Evolutionary conservation across 1,140 invertebrate genomes (phyloP).

Genomic region (Brachionus manjavacas): DNA sequence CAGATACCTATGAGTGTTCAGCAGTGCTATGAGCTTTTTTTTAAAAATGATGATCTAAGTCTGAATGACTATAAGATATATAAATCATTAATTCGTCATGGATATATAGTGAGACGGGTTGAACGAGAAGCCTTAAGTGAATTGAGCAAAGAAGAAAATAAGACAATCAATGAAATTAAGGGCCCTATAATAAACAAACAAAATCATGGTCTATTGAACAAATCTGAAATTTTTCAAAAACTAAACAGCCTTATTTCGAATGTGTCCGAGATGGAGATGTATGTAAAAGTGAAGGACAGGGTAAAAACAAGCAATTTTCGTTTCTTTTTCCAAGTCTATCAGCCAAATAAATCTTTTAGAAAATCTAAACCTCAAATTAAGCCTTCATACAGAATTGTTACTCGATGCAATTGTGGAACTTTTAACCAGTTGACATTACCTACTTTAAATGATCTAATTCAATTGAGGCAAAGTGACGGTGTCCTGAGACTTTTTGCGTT

Average conservation of each 20-base stretch:
- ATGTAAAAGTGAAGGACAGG: background rate
- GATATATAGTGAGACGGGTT: slow-evolving; percentile 11
- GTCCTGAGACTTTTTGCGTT: background rate
- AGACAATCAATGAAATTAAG: background rate
- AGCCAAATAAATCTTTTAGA: background rate
- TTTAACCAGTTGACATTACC: background rate
- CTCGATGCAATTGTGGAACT: background rate
- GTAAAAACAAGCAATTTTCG: background rate
- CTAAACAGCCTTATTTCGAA: background rate
- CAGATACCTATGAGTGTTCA: background rate
- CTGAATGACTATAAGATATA: slow-evolving; percentile 21
- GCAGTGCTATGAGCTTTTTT: slow-evolving; percentile 28
- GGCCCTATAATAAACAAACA: background rate
- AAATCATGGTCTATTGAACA: background rate
- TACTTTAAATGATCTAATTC: background rate
- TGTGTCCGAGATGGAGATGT: background rate
- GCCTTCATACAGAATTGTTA: background rate
- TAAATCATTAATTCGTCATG: background rate
- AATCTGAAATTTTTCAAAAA: background rate
- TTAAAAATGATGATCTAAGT: background rate
- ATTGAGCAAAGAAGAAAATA: background rate
- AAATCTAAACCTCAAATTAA: background rate
- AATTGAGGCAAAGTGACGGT: background rate
- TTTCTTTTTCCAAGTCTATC: background rate
- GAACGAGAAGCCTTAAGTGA: background rate